Percentiles rank a stretch among this genome's conserved stretches.
Conservation (phyloP, 1,140 invertebrate genomes). For the Platorchestia sp. region DNA sequence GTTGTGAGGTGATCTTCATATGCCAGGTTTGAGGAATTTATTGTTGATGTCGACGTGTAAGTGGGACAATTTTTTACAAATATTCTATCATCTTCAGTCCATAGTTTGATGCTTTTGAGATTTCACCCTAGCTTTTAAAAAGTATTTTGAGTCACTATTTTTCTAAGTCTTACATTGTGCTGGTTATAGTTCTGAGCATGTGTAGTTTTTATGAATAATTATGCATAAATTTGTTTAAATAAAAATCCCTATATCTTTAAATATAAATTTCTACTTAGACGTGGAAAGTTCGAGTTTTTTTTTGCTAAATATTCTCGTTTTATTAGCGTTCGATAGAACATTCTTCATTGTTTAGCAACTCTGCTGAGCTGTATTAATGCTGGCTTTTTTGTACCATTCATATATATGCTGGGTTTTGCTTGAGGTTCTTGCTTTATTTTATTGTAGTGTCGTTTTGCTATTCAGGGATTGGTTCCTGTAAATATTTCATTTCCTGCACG, state of each 20-base stretch:
- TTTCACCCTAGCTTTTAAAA: background rate
- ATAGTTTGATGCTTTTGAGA: background rate
- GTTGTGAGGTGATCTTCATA: background rate
- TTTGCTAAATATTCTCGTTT: background rate
- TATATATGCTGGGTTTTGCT: background rate
- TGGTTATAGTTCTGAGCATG: background rate
- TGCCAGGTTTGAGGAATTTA: background rate
- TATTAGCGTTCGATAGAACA: background rate
- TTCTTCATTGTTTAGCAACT: background rate
- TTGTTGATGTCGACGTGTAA: background rate
- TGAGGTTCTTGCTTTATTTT: conserved; percentile 10
- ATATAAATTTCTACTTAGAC: background rate
- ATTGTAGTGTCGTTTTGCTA: background rate
- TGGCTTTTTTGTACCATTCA: background rate
- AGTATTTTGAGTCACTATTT: background rate
- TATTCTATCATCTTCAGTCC: background rate
- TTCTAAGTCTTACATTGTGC: background rate
- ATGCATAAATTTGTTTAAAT: background rate
- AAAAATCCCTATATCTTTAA: background rate
- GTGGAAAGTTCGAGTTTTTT: background rate
- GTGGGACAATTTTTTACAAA: background rate
- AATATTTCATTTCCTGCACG: conserved; percentile 12
- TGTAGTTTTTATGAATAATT: background rate
- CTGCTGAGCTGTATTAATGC: background rate
- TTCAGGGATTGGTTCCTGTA: conserved; percentile 4